Evolutionary conservation across 2,113 vertebrate species (phyloP).

Genomic region (Sarotherodon lohbergeri): DNA sequence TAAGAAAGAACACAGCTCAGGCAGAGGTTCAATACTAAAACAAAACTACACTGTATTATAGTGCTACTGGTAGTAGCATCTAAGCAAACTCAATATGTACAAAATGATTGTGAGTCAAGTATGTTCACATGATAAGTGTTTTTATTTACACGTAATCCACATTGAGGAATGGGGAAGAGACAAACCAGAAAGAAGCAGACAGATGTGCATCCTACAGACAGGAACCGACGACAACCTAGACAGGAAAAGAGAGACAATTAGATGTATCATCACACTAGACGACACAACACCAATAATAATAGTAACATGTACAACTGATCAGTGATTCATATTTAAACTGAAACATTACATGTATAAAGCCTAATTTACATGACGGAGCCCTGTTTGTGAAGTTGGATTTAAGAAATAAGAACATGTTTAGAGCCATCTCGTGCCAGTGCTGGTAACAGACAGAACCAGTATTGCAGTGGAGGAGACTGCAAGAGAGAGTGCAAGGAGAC

Average conservation of each 20-base stretch:
- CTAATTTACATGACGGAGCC: neutral
- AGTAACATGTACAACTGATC: neutral
- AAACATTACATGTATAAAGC: neutral
- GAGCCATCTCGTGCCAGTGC: rapidly evolving
- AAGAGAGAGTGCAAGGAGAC: neutral
- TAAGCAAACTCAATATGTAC: neutral
- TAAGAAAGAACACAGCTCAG: neutral
- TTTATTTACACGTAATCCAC: slow-evolving; percentile 30
- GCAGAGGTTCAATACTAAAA: neutral
- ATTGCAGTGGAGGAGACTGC: neutral
- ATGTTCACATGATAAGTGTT: neutral
- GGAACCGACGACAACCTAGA: neutral
- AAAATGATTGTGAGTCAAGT: neutral
- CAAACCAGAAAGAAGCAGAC: neutral
- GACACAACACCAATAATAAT: neutral
- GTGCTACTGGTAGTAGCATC: neutral
- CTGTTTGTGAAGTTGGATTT: neutral
- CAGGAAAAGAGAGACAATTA: neutral
- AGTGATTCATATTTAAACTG: neutral
- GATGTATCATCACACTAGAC: neutral
- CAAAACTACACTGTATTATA: neutral
- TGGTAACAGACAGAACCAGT: neutral
- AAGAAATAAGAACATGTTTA: neutral
- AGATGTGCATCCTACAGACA: neutral
- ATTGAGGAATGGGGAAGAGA: neutral